A percentile compares a stretch with the other conserved stretches of the same genome.
phyloP scores from a whole-genome alignment of 2,113 vertebrate genomes.

The Cardinalis cardinalis region DNA sequence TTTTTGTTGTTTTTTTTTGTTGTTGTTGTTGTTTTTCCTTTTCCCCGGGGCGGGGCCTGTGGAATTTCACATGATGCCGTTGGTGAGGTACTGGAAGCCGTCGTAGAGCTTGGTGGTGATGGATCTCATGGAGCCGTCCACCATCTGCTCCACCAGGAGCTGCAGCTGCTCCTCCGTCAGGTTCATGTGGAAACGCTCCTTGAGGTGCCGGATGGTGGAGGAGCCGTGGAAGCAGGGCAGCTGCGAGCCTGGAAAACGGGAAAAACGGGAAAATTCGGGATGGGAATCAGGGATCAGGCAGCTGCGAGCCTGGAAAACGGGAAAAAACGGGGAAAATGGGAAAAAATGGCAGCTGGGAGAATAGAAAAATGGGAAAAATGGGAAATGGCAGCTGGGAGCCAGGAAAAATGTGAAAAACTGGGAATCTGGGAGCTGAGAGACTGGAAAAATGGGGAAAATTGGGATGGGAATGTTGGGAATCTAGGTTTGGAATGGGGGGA shows the following conservation, averaged over 20 bases:
- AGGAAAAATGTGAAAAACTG: background rate
- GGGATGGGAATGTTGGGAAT: background rate
- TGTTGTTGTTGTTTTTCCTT: too few species aligned
- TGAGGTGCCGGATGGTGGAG: constrained; percentile 82
- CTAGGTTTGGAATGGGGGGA: background rate
- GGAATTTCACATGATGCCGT: constrained; percentile 88
- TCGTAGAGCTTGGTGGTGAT: constrained; percentile 96
- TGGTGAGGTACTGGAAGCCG: constrained; percentile 97
- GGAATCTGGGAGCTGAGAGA: background rate
- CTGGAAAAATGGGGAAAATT: background rate
- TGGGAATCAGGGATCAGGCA: too few species aligned
- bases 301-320: background rate
- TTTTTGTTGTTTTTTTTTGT: too few species aligned
- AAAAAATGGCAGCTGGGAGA: background rate
- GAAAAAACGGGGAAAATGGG: background rate
- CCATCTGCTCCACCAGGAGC: constrained; percentile 90
- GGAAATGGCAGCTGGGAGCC: background rate
- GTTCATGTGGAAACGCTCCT: constrained; percentile 87
- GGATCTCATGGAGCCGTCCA: constrained; percentile 90
- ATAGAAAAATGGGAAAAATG: background rate
- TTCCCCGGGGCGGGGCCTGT: too few species aligned
- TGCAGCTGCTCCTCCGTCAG: constrained; percentile 96
- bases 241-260: background rate
- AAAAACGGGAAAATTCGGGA: too few species aligned
- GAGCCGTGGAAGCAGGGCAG: constrained; percentile 94